Percentiles rank a stretch among this genome's conserved stretches.
Conservation (phyloP, 2,113 vertebrate genomes). For the Microcebus jonahi region DNA sequence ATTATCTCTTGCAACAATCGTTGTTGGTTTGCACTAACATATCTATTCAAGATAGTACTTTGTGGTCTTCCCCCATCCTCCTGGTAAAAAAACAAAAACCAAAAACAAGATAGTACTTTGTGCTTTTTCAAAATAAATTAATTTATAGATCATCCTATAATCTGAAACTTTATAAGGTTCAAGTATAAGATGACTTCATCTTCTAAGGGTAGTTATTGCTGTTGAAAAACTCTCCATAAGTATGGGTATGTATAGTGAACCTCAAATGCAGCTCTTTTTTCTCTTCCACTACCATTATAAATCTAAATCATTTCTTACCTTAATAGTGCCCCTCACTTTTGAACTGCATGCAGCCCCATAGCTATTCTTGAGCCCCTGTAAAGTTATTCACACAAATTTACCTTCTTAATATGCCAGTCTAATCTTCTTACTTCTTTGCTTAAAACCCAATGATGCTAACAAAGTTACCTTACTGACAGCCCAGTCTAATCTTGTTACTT, state of each 20-base stretch:
- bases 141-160: not conserved
- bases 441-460: not conserved
- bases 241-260: not conserved
- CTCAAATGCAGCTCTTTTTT: not conserved
- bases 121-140: slow-evolving; percentile 5
- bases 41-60: not conserved
- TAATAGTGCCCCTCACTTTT: not conserved
- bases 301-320: not conserved
- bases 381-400: not conserved
- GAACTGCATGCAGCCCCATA: not conserved
- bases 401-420: not conserved
- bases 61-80: not conserved
- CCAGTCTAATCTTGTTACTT: too few relatives aligned
- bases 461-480: too few relatives aligned
- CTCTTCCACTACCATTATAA: not conserved
- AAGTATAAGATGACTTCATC: not conserved
- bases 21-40: not conserved
- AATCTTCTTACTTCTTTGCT: not conserved
- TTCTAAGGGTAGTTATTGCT: not conserved
- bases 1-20: slow-evolving; percentile 4
- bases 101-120: not conserved
- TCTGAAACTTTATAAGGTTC: not conserved
- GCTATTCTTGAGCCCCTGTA: not conserved
- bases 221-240: not conserved
- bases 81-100: too few relatives aligned